Base-by-base conservation (phyloP, 2,113 vertebrate species). In the Tringa solitaria region DNA sequence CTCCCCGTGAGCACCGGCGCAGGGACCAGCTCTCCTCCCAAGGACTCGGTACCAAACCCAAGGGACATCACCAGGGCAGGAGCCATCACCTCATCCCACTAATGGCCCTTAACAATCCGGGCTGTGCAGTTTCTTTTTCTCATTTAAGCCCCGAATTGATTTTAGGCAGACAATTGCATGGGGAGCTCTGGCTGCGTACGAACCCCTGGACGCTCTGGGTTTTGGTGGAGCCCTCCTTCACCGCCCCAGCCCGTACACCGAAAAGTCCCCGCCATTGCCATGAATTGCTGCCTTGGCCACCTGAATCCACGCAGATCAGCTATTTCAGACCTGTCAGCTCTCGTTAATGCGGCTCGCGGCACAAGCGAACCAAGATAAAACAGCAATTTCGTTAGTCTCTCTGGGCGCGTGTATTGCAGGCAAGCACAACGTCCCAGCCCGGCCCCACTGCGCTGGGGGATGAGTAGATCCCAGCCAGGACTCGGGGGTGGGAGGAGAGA, bases 251-350 rank as follows among this genome's bases (percentile, higher is more conserved):
- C 93, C 76, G 4, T 1, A 7, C 11, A 39, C 17, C 6, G 3
- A 9, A 12, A 15, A 3, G 20, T 6, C 41, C 85, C 76, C 14
- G 1, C 2, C 10, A 43, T 92, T 64, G 73, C 35, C 13, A 32
- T 8, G 74, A 74, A 74, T 26, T 57, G 90, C 95, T n/a, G 39
- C 35, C 5, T 60, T 80, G 54, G 33, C 88, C 70, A 57, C 90
- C 97, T 33, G 94, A 85, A 85, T 75, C 92, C 12, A 39, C 18
- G 50, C 91, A 72, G 84, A 96, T 70, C 96, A 90, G 96, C 95
- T 84, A 88, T 92, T 96, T 88, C 96, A 96, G 79, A 95, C 81
- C 98, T 95, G 96, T 70, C 98, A 91, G 97, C 96, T 97, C 97
- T 94, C 91, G 82, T 96, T 80, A 97, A 91, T 26, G 96, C 78